phyloP scores from a whole-genome alignment of 1,140 invertebrate species.

The Calycopis cecrops region DNA sequence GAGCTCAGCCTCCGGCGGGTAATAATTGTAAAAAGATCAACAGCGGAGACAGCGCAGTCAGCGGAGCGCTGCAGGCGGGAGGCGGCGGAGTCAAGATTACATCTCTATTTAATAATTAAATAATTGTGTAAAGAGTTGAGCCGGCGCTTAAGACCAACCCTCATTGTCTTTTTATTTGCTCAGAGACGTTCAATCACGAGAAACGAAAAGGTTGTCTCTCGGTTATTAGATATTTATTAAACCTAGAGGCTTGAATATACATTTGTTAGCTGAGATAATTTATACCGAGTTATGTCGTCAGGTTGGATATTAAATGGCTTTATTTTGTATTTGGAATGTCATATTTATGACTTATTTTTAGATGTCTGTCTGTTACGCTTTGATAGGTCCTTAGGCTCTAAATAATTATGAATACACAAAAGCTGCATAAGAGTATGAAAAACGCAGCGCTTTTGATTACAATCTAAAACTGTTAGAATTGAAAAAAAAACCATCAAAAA shows the following conservation, averaged over 20 bases:
- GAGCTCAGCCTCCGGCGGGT: too few species aligned
- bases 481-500: too few species aligned
- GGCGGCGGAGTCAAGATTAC: conserved; percentile 49
- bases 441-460: too few species aligned
- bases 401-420: too few species aligned
- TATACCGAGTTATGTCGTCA: too few species aligned
- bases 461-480: too few species aligned
- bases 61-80: conserved; percentile 18
- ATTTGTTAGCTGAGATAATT: not conserved
- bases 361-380: too few species aligned
- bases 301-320: too few species aligned
- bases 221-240: conserved; percentile 14
- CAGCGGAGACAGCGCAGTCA: conserved; percentile 44
- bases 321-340: too few species aligned
- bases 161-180: conserved; percentile 49
- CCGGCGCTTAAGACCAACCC: conserved; percentile 33
- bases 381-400: too few species aligned
- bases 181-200: conserved; percentile 20
- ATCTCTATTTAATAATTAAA: conserved; percentile 62
- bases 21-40: conserved; percentile 49
- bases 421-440: too few species aligned
- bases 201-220: conserved; percentile 12
- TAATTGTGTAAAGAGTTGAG: conserved; percentile 59
- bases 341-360: too few species aligned
- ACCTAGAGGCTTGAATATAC: not conserved